phyloP scores from a whole-genome alignment of 2,113 vertebrate species.

The Neotragus pygmaeus region DNA sequence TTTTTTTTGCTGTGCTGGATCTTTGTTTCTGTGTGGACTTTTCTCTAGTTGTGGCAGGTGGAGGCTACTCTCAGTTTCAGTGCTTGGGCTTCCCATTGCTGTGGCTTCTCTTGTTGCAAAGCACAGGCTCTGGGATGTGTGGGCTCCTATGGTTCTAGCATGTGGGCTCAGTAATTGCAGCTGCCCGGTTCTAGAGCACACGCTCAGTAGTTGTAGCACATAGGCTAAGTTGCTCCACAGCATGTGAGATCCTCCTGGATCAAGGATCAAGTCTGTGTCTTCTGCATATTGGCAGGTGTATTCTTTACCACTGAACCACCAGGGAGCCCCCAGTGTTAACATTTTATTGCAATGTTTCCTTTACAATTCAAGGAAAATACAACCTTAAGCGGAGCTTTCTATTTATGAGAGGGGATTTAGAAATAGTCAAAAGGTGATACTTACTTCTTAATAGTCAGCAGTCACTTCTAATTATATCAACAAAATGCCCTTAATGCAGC shows the following conservation, averaged over 20 bases:
- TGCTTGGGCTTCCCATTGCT: background rate
- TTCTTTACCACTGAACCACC: background rate
- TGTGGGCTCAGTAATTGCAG: background rate
- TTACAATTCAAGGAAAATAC: background rate
- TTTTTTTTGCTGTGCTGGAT: background rate
- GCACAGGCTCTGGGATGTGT: background rate
- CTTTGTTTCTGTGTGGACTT: background rate
- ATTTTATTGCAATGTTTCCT: background rate
- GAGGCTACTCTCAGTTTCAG: background rate
- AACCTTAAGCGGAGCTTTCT: background rate
- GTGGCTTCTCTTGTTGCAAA: background rate
- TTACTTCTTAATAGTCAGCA: background rate
- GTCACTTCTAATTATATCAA: background rate
- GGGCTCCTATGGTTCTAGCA: background rate
- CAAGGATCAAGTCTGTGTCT: background rate
- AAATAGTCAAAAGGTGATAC: background rate
- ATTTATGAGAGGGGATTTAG: background rate
- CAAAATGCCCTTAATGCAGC: background rate
- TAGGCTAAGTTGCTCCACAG: background rate
- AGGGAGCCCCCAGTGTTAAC: background rate
- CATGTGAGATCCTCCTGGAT: background rate
- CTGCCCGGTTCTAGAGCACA: background rate
- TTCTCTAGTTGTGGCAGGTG: background rate
- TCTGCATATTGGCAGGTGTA: background rate
- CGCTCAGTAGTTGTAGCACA: background rate